A percentile compares a stretch with the other conserved stretches of the same genome.
phyloP scores from a whole-genome alignment of 2,797 vertebrate species.

The Arvicola amphibius region DNA sequence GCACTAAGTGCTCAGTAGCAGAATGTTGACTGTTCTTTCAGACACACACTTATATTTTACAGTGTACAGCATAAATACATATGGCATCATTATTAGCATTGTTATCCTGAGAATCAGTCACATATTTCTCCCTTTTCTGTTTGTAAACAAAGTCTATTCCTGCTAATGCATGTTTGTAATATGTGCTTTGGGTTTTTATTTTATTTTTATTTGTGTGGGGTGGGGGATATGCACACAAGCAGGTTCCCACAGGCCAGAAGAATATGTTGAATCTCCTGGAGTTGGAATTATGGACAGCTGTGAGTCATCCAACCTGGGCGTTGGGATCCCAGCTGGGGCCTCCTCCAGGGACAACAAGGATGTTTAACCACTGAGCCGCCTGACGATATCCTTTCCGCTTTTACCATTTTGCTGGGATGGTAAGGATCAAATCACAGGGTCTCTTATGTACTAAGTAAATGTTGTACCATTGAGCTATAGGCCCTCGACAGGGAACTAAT shows the following conservation, averaged over 20 bases:
- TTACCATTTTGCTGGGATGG: background rate
- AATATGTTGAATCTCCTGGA: background rate
- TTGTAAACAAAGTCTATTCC: background rate
- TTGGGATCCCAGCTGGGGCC: background rate
- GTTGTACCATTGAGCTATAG: background rate
- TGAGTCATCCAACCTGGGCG: background rate
- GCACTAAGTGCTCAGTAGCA: background rate
- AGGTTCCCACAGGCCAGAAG: background rate
- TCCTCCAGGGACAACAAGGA: too few species aligned
- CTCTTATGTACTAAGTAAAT: background rate
- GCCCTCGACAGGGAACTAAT: background rate
- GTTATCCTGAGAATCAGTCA: background rate
- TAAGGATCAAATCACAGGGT: background rate
- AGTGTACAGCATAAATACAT: background rate
- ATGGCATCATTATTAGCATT: background rate
- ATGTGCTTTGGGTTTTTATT: background rate
- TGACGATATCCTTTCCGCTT: background rate
- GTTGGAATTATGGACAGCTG: background rate
- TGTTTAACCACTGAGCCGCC: background rate
- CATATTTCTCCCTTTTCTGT: background rate
- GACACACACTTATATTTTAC: background rate
- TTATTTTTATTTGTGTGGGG: too few species aligned
- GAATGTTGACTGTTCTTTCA: background rate
- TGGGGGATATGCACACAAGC: accelerated
- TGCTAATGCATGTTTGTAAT: background rate